Evolutionary conservation across 2,797 vertebrate species (phyloP).

Genomic region (Enteromius treurensis): DNA sequence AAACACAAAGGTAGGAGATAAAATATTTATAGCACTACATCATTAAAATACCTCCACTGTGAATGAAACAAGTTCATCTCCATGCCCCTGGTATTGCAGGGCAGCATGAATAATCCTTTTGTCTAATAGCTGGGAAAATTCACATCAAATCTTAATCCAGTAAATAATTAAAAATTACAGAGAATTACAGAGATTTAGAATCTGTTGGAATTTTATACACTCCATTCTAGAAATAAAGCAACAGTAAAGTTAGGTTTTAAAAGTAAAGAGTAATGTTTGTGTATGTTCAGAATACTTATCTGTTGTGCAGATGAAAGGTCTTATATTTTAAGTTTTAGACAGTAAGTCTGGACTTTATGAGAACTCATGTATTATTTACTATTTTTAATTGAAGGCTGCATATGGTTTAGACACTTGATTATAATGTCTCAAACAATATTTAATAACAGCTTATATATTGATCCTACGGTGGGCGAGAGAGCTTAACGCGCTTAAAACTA

Average conservation of each 20-base stretch:
- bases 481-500: no score
- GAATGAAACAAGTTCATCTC: constrained; percentile 15
- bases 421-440: not conserved
- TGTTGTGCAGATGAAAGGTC: not conserved
- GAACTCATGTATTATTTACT: constrained; percentile 13
- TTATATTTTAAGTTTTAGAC: not conserved
- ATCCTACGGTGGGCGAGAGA: no score
- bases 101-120: constrained; percentile 14
- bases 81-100: constrained; percentile 8
- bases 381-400: not conserved
- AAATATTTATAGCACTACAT: constrained; percentile 34
- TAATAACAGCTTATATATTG: constrained; percentile 1
- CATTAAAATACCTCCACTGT: constrained; percentile 42
- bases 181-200: not conserved
- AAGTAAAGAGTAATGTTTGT: not conserved
- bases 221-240: not conserved
- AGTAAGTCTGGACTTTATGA: not conserved
- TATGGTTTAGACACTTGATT: not conserved
- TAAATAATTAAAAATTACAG: not conserved
- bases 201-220: not conserved
- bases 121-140: constrained; percentile 13
- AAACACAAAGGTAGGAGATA: constrained; percentile 35
- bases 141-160: constrained; percentile 28
- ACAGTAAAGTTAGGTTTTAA: not conserved
- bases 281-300: not conserved